These are phyloP conservation scores for Apocrypta bakeri DNA, from an alignment of 1,140 invertebrate species.

Conservation along the genomic window DNA sequence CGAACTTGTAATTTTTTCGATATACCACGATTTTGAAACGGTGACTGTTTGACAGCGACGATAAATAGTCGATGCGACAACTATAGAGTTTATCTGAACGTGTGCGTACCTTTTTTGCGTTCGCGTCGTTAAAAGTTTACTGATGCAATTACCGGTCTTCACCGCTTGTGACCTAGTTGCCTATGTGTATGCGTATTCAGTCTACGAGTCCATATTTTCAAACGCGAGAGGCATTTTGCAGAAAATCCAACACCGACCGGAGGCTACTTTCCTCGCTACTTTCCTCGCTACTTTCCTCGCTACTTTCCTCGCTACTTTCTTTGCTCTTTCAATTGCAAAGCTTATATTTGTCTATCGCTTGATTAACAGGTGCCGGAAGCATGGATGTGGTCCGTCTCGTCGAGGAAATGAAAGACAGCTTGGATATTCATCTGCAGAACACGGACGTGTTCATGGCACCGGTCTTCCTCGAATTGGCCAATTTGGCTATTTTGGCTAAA, in stretches of 20 bases:
- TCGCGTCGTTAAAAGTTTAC: not conserved
- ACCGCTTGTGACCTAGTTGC: not conserved
- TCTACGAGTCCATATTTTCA: not conserved
- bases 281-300: too few species aligned
- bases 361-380: conserved; percentile 87
- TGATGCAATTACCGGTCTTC: not conserved
- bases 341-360: too few species aligned
- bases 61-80: too few species aligned
- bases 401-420: conserved; percentile 92
- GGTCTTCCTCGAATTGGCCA: conserved; percentile 87
- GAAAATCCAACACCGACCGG: too few species aligned
- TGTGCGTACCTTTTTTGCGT: too few species aligned
- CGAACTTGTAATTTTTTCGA: not conserved
- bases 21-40: too few species aligned
- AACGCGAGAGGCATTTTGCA: not conserved
- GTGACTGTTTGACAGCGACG: too few species aligned
- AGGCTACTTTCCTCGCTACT: too few species aligned
- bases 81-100: too few species aligned
- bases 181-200: too few species aligned
- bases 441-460: conserved; percentile 96
- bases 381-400: conserved; percentile 97
- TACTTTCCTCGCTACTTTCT: too few species aligned
- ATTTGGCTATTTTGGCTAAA: conserved; percentile 79
- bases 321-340: too few species aligned
- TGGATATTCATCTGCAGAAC: conserved; percentile 86